These are phyloP conservation scores for Carassius gibelio DNA, from an alignment of 2,113 vertebrate genomes.

Conservation along the genomic window DNA sequence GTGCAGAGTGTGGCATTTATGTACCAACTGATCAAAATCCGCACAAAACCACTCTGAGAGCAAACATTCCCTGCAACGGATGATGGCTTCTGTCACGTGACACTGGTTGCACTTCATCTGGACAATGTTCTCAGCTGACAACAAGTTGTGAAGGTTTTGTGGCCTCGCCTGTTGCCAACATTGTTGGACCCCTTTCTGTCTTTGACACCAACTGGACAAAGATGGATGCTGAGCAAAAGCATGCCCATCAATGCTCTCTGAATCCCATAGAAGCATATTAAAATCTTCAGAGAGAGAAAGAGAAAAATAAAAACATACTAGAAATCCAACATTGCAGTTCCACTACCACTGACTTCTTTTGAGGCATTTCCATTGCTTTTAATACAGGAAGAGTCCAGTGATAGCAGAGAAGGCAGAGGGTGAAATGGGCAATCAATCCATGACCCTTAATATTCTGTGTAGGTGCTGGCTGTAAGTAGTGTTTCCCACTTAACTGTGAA, in stretches of 20 bases:
- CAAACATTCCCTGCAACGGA: not conserved
- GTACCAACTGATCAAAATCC: not conserved
- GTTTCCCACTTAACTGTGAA: not conserved
- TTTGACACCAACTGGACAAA: constrained; percentile 25
- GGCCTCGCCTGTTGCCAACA: constrained; percentile 31
- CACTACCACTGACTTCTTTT: not conserved
- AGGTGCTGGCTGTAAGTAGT: not conserved
- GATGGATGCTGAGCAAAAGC: not conserved
- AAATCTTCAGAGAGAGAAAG: constrained; percentile 20
- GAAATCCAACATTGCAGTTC: not conserved
- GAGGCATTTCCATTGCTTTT: not conserved
- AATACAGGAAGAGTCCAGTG: constrained; percentile 1
- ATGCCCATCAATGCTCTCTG: not conserved
- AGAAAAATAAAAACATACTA: not conserved
- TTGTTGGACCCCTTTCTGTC: constrained; percentile 21
- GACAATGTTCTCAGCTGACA: constrained; percentile 14
- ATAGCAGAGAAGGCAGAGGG: not conserved
- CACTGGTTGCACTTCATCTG: not conserved
- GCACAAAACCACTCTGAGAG: not conserved
- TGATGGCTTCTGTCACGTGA: not conserved
- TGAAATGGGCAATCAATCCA: not conserved
- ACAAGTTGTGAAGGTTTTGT: constrained; percentile 21
- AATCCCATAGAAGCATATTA: not conserved
- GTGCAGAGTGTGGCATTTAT: not conserved
- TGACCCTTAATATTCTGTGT: not conserved